Conservation (phyloP, 2,797 vertebrate species). For the Channallabes apus region DNA sequence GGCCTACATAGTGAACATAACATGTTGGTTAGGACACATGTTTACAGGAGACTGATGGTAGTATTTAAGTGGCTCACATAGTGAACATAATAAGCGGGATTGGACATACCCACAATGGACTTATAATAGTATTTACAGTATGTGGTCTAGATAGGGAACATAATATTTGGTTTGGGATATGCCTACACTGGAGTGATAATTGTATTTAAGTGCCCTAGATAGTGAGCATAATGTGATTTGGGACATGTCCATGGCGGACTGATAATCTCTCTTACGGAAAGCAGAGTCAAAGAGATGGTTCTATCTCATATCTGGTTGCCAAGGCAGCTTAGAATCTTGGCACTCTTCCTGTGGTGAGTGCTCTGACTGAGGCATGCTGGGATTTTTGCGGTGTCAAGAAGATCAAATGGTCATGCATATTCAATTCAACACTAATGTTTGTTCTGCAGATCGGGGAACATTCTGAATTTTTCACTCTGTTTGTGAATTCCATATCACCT, state of each 20-base stretch:
- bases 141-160: not conserved
- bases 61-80: not conserved
- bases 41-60: not conserved
- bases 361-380: slow-evolving; percentile 50
- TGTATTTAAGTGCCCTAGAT: not conserved
- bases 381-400: slow-evolving; percentile 52
- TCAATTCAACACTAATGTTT: slow-evolving; percentile 39
- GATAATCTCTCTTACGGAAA: not conserved
- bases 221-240: not conserved
- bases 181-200: not conserved
- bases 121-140: not conserved
- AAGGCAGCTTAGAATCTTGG: slow-evolving; percentile 57
- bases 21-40: not conserved
- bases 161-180: not conserved
- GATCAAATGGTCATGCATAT: slow-evolving; percentile 37
- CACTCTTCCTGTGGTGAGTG: slow-evolving; percentile 41
- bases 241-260: not conserved
- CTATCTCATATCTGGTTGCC: not conserved
- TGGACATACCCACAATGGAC: not conserved
- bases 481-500: not conserved
- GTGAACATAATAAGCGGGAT: not conserved
- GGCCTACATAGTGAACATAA: not conserved
- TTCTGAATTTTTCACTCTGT: slow-evolving; percentile 9
- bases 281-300: not conserved
- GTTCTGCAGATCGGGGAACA: not conserved